Evolutionary conservation across 2,888 invertebrate genomes (phyloP), one percentile per base, ranked within the genome.

Genomic region (Gryllus longicercus): DNA sequence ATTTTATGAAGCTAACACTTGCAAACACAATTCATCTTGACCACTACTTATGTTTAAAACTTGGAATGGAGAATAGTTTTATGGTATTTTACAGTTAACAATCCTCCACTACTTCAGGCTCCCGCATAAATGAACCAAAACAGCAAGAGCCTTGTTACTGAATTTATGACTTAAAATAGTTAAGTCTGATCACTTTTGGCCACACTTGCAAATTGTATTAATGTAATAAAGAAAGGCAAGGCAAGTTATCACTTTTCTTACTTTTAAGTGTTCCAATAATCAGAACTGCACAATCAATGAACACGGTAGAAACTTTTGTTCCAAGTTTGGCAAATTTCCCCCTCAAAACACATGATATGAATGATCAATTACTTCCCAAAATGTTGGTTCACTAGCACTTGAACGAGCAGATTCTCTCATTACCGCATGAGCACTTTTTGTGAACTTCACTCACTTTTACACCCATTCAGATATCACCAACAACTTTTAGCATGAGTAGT

Each of bases 311-410:
- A 63, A 63, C n/a, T 63, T n/a, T 8, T 63, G 63, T 38, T 38
- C 38, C 38, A 38, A 63, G n/a, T 18, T 63, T 18, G 63, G 16
- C 63, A 63, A 63, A 63, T 18, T 63, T 63, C 3, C n/a, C 63
- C 14, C 63, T 63, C 63, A 63, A 63, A 63, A 8, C 63, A 63
- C 14, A 63, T 63, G 38, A 38, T 38, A 38, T 8, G 38, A 38
- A 38, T 63, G n/a, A 63, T 16, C n/a, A 63, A n/a, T n/a, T 63
- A 18, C 14, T 63, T n/a, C 76, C 80, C 78, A 80, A 80, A 80
- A 80, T 80, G 78, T 80, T 80, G 78, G 76, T 78, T 78, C 77
- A 80, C 50, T 51, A 78, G 25, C 78, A 80, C 80, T 76, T 18
- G 51, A n/a, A 77, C 18, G 38, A 25, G 23, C 25, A n/a, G 49